A percentile compares a stretch with the other conserved stretches of the same genome.
Conservation (phyloP, 2,888 invertebrate species). For the Eretmocerus hayati region DNA sequence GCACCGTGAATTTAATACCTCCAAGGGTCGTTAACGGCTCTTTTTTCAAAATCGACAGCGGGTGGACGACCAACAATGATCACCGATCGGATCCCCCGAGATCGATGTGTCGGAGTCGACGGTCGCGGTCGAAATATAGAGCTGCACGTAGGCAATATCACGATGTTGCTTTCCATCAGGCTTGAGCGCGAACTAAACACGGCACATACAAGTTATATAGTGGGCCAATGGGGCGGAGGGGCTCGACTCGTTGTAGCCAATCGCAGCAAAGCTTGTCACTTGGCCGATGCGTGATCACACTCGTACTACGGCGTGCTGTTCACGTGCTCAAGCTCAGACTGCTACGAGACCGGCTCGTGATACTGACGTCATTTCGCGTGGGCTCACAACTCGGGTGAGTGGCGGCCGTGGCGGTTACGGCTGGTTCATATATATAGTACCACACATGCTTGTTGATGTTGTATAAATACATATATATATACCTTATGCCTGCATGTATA, state of each 20-base stretch:
- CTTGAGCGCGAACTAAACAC: conserved; percentile 43
- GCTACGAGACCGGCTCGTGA: conserved; percentile 64
- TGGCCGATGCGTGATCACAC: conserved; percentile 69
- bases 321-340: conserved; percentile 79
- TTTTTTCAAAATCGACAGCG: too few relatives aligned
- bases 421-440: background rate
- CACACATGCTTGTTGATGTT: too few relatives aligned
- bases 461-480: too few relatives aligned
- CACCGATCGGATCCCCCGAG: too few relatives aligned
- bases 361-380: conserved; percentile 53
- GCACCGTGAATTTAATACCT: too few relatives aligned
- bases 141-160: too few relatives aligned
- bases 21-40: too few relatives aligned
- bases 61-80: too few relatives aligned
- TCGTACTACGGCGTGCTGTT: conserved; percentile 67
- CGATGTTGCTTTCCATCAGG: too few relatives aligned
- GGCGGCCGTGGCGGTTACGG: background rate
- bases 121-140: background rate
- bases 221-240: conserved; percentile 59
- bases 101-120: too few relatives aligned
- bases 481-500: too few relatives aligned
- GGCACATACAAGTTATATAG: conserved; percentile 23
- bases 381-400: conserved; percentile 18
- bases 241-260: conserved; percentile 66
- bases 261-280: conserved; percentile 57